Conservation (phyloP, 2,888 invertebrate genomes). For the Volucella zonaria region DNA sequence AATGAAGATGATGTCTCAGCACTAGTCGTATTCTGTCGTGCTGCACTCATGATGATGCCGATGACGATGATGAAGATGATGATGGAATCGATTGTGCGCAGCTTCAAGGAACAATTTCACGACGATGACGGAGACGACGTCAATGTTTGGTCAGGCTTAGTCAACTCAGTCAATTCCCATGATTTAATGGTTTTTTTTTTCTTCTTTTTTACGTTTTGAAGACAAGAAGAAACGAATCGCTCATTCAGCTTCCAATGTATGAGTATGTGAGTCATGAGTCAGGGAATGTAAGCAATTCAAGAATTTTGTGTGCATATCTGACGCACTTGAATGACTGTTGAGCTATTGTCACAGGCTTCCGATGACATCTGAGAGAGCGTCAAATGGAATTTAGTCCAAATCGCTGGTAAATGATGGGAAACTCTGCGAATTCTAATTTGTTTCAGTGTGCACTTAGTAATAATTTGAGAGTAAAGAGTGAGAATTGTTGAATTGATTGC, state of each 20-base stretch:
- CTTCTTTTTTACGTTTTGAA: slow-evolving; percentile 24
- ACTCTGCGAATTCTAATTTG: slow-evolving; percentile 10
- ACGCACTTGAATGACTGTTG: slow-evolving; percentile 14
- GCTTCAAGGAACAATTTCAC: slow-evolving; percentile 37
- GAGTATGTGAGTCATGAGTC: slow-evolving; percentile 44
- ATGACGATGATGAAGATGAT: background rate
- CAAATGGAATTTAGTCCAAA: slow-evolving; percentile 49
- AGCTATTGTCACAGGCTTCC: slow-evolving; percentile 8
- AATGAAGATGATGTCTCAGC: slow-evolving; percentile 46
- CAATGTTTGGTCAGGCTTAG: background rate
- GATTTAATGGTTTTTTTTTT: slow-evolving; percentile 27
- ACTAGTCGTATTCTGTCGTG: slow-evolving; percentile 3
- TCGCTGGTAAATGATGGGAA: slow-evolving; percentile 56
- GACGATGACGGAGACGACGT: background rate
- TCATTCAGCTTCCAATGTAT: slow-evolving; percentile 51
- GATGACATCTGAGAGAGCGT: slow-evolving; percentile 24
- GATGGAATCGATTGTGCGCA: slow-evolving; percentile 61
- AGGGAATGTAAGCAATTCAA: slow-evolving; percentile 23
- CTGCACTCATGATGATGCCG: slow-evolving; percentile 40
- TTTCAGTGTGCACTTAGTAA: background rate
- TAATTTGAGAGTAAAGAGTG: background rate
- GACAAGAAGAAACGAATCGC: slow-evolving; percentile 5
- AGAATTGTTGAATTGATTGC: slow-evolving; percentile 10
- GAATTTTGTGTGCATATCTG: slow-evolving; percentile 1
- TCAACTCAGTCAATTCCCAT: slow-evolving; percentile 61